phyloP scores from a whole-genome alignment of 2,888 invertebrate species.

The Drosophila koepferae region DNA sequence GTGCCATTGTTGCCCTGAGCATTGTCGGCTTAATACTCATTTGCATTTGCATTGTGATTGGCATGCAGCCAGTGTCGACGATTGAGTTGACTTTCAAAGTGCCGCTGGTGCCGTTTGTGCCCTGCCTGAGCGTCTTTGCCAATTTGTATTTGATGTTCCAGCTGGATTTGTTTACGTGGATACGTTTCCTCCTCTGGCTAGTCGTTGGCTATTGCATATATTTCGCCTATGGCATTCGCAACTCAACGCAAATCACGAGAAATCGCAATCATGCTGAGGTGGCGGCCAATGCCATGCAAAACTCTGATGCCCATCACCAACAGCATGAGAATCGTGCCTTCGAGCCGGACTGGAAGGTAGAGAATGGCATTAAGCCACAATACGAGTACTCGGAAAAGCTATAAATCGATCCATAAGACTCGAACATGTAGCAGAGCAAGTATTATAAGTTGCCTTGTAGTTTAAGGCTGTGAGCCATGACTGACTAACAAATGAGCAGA shows the following conservation, averaged over 20 bases:
- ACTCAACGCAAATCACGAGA: constrained; percentile 88
- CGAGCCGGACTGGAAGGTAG: constrained; percentile 80
- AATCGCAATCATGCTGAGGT: constrained; percentile 82
- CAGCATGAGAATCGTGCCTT: constrained; percentile 78
- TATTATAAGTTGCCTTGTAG: constrained; percentile 54
- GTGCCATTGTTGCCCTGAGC: constrained; percentile 85
- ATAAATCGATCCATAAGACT: constrained; percentile 19
- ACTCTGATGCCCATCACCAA: constrained; percentile 20
- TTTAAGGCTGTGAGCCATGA: constrained; percentile 2
- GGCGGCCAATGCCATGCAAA: constrained; percentile 54
- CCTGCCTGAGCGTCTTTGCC: constrained; percentile 93
- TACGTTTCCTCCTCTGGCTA: constrained; percentile 94
- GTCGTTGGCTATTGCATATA: constrained; percentile 93
- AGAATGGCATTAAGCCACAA: constrained; percentile 62
- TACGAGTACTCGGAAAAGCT: constrained; percentile 65
- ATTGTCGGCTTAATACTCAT: constrained; percentile 86
- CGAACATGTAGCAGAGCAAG: constrained; percentile 24
- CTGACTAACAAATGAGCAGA: background rate
- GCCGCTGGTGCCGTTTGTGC: constrained; percentile 93
- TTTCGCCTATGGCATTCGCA: constrained; percentile 92
- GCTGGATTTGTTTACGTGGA: constrained; percentile 94
- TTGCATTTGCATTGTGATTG: constrained; percentile 87
- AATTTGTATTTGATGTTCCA: constrained; percentile 97
- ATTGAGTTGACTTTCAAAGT: constrained; percentile 91
- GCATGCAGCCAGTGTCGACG: constrained; percentile 89